Conservation (phyloP, 2,113 vertebrate genomes). For the Suricata suricatta region DNA sequence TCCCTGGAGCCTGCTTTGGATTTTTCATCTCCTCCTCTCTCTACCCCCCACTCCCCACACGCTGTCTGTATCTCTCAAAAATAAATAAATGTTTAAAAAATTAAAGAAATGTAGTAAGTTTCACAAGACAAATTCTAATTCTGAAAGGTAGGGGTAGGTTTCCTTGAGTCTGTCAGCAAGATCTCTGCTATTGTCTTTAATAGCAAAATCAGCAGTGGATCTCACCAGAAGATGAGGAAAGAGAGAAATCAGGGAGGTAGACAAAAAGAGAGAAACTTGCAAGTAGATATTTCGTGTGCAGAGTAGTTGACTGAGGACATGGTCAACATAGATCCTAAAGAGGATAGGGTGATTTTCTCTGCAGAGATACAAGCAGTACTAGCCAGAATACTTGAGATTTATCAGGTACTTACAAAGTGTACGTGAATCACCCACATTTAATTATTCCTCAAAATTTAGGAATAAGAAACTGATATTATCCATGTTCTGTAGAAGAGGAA, state of each 20-base stretch:
- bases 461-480: neutral
- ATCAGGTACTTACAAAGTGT: neutral
- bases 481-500: neutral
- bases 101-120: neutral
- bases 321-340: neutral
- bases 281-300: neutral
- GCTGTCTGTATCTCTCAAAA: too few species aligned
- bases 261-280: neutral
- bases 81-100: too few species aligned
- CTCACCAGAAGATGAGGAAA: neutral
- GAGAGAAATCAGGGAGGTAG: neutral
- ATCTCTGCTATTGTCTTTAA: neutral
- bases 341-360: neutral
- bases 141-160: neutral
- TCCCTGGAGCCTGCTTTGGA: too few species aligned
- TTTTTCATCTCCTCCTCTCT: too few species aligned
- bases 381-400: neutral
- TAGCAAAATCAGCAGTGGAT: neutral
- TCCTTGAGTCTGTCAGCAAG: neutral
- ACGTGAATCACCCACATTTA: neutral
- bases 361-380: neutral
- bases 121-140: neutral
- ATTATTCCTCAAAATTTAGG: neutral
- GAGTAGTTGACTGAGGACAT: neutral
- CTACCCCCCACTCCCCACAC: too few species aligned